These are phyloP conservation scores for Deilephila elpenor DNA, from an alignment of 2,888 invertebrate species.

Conservation along the genomic window DNA sequence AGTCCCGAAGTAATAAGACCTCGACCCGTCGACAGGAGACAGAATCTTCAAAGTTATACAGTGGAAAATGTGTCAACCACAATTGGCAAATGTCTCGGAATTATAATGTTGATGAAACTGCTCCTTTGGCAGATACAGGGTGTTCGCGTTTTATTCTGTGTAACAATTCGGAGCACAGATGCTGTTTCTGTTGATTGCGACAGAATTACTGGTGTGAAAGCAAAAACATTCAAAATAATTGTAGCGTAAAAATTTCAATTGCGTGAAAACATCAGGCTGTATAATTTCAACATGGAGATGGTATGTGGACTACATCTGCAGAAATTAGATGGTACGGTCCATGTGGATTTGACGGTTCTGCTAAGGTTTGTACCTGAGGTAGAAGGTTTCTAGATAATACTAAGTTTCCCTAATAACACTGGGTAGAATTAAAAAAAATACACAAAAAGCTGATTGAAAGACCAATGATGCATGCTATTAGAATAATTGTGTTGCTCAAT, in stretches of 20 bases:
- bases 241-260: background rate
- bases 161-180: background rate
- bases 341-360: too few relatives aligned
- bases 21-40: background rate
- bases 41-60: conserved; percentile 46
- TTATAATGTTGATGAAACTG: conserved; percentile 37
- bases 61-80: conserved; percentile 44
- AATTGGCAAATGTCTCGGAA: conserved; percentile 42
- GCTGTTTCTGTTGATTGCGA: conserved; percentile 7
- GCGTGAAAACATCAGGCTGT: background rate
- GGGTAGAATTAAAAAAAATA: too few relatives aligned
- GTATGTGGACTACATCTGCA: background rate
- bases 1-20: background rate
- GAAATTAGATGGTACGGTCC: background rate
- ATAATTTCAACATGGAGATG: background rate
- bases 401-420: too few relatives aligned
- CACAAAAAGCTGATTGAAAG: too few relatives aligned
- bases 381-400: too few relatives aligned
- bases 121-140: conserved; percentile 15
- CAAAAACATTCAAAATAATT: background rate
- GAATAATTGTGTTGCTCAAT: too few relatives aligned
- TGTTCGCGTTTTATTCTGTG: conserved; percentile 21
- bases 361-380: too few relatives aligned
- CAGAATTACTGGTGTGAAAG: background rate
- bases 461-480: too few relatives aligned